Evolutionary conservation across 1,140 invertebrate species (phyloP).

Genomic region (Laodelphax striatellus): DNA sequence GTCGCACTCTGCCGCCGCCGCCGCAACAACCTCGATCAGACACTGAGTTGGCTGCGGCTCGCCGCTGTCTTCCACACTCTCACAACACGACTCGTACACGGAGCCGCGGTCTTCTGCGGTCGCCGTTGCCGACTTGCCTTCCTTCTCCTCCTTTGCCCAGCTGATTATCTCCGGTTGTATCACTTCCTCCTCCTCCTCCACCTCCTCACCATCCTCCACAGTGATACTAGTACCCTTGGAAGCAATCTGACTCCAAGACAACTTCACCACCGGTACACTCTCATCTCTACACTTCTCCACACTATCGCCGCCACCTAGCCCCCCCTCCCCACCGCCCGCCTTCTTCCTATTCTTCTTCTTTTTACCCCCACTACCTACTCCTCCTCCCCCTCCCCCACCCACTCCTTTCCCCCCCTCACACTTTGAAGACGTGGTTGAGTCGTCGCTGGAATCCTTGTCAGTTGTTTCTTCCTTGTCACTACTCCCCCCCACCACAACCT

Average conservation of each 20-base stretch:
- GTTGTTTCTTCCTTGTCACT: conserved; percentile 8
- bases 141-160: not conserved
- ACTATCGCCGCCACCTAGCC: no score
- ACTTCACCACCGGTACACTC: no score
- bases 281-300: no score
- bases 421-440: no score
- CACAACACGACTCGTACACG: conserved; percentile 22
- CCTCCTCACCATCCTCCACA: not conserved
- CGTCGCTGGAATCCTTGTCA: conserved; percentile 21
- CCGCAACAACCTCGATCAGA: no score
- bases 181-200: not conserved
- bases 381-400: not conserved
- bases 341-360: no score
- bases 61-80: conserved; percentile 1
- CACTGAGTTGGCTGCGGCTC: not conserved
- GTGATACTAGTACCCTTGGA: not conserved
- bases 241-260: no score
- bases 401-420: not conserved
- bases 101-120: conserved; percentile 18
- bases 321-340: no score
- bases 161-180: not conserved
- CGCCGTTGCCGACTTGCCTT: conserved; percentile 1
- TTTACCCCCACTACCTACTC: not conserved
- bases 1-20: not conserved
- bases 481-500: no score